Percentiles rank a stretch among this genome's conserved stretches.
phyloP scores from a whole-genome alignment of 2,888 invertebrate genomes.

The Norana najaformis region DNA sequence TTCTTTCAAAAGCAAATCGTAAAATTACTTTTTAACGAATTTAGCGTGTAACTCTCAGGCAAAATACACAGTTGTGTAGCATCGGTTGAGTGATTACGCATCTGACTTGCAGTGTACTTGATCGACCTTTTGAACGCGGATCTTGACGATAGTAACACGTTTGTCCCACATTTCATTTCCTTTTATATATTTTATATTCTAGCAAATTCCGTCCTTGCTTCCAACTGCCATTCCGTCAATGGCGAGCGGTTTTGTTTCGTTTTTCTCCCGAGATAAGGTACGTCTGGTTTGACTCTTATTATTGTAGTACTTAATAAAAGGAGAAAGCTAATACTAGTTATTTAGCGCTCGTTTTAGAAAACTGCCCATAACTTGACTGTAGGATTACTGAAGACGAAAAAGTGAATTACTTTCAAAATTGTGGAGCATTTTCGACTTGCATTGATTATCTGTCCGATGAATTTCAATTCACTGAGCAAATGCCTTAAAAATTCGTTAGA shows the following conservation, averaged over 20 bases:
- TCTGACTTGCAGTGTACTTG: not conserved
- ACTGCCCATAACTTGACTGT: no score
- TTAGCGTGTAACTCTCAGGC: no score
- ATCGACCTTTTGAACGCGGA: not conserved
- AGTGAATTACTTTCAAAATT: not conserved
- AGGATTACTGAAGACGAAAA: not conserved
- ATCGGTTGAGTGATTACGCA: not conserved
- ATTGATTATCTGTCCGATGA: no score
- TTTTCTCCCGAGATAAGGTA: constrained; percentile 43
- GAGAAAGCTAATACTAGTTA: not conserved
- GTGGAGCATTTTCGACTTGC: not conserved
- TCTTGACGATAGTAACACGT: not conserved
- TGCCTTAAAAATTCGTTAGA: no score
- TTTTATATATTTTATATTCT: not conserved
- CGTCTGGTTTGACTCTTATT: not conserved
- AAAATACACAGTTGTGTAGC: not conserved
- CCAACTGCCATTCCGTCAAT: constrained; percentile 27
- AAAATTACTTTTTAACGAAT: not conserved
- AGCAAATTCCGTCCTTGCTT: not conserved
- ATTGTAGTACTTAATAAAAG: not conserved
- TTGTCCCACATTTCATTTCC: not conserved
- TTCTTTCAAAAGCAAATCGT: not conserved
- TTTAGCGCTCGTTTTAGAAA: not conserved
- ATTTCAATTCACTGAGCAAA: no score
- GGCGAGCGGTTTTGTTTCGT: constrained; percentile 40